Conservation (phyloP, 2,888 invertebrate species). For the Heliconius sara region DNA sequence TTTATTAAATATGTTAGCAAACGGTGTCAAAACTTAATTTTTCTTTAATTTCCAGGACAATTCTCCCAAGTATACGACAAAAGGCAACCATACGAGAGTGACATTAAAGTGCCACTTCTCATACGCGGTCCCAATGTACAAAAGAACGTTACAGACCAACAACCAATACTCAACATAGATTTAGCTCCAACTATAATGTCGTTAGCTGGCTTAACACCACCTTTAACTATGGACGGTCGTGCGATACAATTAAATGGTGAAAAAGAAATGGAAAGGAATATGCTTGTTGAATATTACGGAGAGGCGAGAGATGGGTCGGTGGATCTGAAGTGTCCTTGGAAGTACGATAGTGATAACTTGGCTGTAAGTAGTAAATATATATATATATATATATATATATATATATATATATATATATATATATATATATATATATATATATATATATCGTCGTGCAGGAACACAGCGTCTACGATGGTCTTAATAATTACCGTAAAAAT, state of each 20-base stretch:
- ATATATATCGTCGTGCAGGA: too few species aligned
- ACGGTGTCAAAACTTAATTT: too few species aligned
- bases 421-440: too few species aligned
- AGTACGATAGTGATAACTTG: conserved; percentile 80
- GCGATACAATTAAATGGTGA: conserved; percentile 55
- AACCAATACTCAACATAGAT: conserved; percentile 90
- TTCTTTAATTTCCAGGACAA: conserved; percentile 85
- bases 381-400: too few species aligned
- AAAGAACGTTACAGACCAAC: conserved; percentile 71
- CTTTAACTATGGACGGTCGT: conserved; percentile 85
- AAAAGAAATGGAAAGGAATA: conserved; percentile 68
- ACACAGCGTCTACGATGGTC: too few species aligned
- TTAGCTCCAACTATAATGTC: conserved; percentile 92
- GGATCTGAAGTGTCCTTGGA: conserved; percentile 86
- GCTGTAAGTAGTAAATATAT: conserved; percentile 78
- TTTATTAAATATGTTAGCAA: too few species aligned
- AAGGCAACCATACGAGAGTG: conserved; percentile 95
- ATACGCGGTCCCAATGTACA: conserved; percentile 89
- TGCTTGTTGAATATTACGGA: conserved; percentile 93
- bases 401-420: too few species aligned
- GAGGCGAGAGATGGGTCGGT: conserved; percentile 85
- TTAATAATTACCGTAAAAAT: too few species aligned
- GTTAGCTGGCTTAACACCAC: conserved; percentile 85
- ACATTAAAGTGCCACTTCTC: conserved; percentile 92
- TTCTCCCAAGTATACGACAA: conserved; percentile 95